Evolutionary conservation across 2,888 invertebrate genomes (phyloP).

Genomic region (Melanostoma mellinum): DNA sequence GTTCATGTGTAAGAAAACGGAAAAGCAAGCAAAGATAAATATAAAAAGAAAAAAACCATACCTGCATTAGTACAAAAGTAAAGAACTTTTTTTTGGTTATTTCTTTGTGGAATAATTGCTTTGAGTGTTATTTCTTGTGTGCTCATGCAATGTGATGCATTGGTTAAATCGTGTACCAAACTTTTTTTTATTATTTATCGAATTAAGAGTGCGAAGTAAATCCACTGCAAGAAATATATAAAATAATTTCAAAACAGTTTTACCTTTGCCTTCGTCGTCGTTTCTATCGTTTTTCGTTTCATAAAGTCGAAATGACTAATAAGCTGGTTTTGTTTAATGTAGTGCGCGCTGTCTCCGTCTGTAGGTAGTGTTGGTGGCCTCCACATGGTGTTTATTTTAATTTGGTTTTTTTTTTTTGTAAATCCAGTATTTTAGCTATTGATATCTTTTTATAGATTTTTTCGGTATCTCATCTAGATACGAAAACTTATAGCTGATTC

Average conservation of each 20-base stretch:
- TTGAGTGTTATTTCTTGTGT: background rate
- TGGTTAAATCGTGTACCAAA: constrained; percentile 1
- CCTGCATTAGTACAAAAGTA: constrained; percentile 19
- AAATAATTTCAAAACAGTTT: constrained; percentile 40
- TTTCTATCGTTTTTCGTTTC: constrained; percentile 31
- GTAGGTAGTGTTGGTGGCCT: constrained; percentile 54
- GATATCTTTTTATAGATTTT: constrained; percentile 60
- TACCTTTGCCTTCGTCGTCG: constrained; percentile 25
- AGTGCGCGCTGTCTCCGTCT: constrained; percentile 41
- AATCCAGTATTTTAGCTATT: constrained; percentile 61
- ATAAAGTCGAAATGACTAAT: constrained; percentile 23
- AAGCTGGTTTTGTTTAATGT: constrained; percentile 52
- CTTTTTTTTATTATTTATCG: background rate
- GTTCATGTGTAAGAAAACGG: constrained; percentile 36
- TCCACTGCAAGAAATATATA: constrained; percentile 3
- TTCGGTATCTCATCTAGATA: constrained; percentile 39
- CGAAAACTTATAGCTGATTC: constrained; percentile 46
- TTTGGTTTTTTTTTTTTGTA: constrained; percentile 21
- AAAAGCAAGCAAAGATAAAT: constrained; percentile 56
- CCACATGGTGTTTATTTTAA: constrained; percentile 61
- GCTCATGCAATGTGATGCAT: background rate
- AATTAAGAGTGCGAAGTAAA: constrained; percentile 4
- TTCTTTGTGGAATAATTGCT: constrained; percentile 44
- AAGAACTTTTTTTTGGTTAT: constrained; percentile 56
- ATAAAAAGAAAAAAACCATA: constrained; percentile 50